Conservation (phyloP, 2,888 invertebrate species). For the Tuta absoluta region DNA sequence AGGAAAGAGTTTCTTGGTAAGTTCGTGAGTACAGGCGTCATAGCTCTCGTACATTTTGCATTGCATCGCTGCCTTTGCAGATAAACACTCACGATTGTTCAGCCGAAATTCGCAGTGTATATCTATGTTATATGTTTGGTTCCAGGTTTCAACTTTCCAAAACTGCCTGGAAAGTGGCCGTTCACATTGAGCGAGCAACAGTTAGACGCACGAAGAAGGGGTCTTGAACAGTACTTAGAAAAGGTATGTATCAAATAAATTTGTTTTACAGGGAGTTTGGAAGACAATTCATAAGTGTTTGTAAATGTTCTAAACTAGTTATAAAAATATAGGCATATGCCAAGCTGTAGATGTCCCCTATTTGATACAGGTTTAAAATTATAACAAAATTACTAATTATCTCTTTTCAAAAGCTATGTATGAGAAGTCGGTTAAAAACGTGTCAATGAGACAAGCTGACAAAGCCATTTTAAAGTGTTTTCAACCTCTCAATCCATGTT, state of each 20-base stretch:
- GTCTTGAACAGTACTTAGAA: conserved; percentile 98
- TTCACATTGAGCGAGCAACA: conserved; percentile 98
- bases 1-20: conserved; percentile 91
- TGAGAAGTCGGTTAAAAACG: too few relatives aligned
- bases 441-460: too few relatives aligned
- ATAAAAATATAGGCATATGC: background rate
- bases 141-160: conserved; percentile 95
- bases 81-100: background rate
- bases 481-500: too few relatives aligned
- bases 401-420: too few relatives aligned
- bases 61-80: conserved; percentile 91
- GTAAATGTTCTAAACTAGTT: background rate
- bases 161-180: conserved; percentile 99
- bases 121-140: conserved; percentile 20
- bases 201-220: conserved; percentile 95
- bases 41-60: conserved; percentile 22
- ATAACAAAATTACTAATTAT: too few relatives aligned
- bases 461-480: too few relatives aligned
- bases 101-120: background rate
- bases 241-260: conserved; percentile 76
- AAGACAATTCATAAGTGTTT: too few relatives aligned
- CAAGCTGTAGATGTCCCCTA: too few relatives aligned
- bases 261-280: too few relatives aligned
- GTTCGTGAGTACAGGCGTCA: conserved; percentile 10
- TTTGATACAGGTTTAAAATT: too few relatives aligned